Base-by-base conservation (phyloP, 2,113 vertebrate species). In the Calonectris borealis region DNA sequence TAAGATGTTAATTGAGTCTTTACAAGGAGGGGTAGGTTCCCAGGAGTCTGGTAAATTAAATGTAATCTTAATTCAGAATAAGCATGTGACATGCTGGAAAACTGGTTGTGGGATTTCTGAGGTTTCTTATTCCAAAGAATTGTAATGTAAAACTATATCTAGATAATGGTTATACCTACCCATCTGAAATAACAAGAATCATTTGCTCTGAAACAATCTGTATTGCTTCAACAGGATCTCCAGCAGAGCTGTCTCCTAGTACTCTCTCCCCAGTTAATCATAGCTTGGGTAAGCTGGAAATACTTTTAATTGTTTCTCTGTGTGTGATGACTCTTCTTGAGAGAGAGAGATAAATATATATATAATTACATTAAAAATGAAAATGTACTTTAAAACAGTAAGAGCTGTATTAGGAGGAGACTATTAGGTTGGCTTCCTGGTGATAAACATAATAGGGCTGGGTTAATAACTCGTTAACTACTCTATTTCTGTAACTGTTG, bases 241-340 rank as follows among this genome's bases (percentile, higher is more conserved):
- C 99, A 90, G 99, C 99, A 88, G 99, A 99, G 97, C 97, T 99
- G 91, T 99, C 99, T 97, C 99, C 99, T 48, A 99, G 98, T 96
- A 98, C 98, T 86, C 98, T 99, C 34, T 99, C 99, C 52, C 99
- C 99, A 75, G 99, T 99, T 97, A 99, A 98, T 97, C 99, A 99
- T 92, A 98, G 98, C 97, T 97, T 99, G 97, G 99, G 99, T 99
- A 98, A 98, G 98, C 83, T 95, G 77, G 13, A 93, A 46, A 73
- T 75, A 24, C 36, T 82, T 94, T 21, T 14, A 58, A 69, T 77
- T 83, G 51, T 80, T 94, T 78, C 34, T 86, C 2, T 49, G 11
- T 86, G 40, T 75, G 60, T 58, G 38, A 22, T 79, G 61, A 71
- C n/a, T 87, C 32, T 48, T 80, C n/a, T 60, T 91, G 71, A 26